Evolutionary conservation across 2,113 vertebrate species (phyloP).

Genomic region (Hippocampus mohnikei): DNA sequence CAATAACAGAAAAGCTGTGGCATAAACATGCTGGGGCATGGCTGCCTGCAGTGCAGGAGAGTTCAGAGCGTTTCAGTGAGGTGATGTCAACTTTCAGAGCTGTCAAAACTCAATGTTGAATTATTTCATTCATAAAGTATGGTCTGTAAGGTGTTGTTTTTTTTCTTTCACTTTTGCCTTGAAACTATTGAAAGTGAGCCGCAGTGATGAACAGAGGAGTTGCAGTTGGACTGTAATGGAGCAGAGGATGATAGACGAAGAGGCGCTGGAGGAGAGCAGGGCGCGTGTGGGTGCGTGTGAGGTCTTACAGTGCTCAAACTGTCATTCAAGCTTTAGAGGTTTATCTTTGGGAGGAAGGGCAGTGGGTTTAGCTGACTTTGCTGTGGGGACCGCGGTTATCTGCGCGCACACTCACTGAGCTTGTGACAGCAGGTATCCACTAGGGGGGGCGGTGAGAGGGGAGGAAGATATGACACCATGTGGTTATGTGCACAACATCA

Average conservation of each 20-base stretch:
- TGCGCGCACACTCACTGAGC: slow-evolving; percentile 33
- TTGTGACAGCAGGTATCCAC: slow-evolving; percentile 64
- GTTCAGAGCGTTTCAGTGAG: too few species aligned
- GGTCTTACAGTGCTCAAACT: slow-evolving; percentile 45
- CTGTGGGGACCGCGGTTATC: slow-evolving; percentile 45
- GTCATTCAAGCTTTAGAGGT: slow-evolving; percentile 65
- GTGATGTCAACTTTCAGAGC: too few species aligned
- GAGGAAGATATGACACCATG: slow-evolving; percentile 48
- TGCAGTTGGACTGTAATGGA: background rate
- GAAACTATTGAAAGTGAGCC: slow-evolving; percentile 6
- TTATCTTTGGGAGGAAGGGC: slow-evolving; percentile 58
- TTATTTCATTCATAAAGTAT: too few species aligned
- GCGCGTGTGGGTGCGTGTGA: slow-evolving; percentile 20
- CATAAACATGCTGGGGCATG: too few species aligned
- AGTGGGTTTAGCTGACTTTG: slow-evolving; percentile 54
- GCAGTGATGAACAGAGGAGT: background rate
- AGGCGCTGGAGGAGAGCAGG: background rate
- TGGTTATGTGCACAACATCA: slow-evolving; percentile 51
- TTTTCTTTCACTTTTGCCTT: too few species aligned
- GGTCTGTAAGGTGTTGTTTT: too few species aligned
- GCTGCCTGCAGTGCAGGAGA: too few species aligned
- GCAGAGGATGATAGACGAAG: slow-evolving; percentile 1
- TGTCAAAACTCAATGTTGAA: too few species aligned
- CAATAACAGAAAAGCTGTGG: too few species aligned
- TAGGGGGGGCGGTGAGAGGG: slow-evolving; percentile 44